Evolutionary conservation across 2,888 invertebrate genomes (phyloP).

Genomic region (Oxyteleia sp.): DNA sequence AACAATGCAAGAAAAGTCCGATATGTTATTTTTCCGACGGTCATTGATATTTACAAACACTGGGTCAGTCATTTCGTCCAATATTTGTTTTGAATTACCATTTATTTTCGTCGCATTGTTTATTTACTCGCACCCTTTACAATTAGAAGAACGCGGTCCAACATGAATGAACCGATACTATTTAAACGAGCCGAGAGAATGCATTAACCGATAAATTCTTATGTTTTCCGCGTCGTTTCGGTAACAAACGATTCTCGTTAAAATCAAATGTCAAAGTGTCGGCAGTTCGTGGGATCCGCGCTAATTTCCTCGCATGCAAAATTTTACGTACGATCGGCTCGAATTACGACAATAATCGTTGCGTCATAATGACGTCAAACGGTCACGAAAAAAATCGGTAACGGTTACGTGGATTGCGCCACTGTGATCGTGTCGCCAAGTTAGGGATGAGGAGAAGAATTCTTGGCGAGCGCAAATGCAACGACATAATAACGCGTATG

Average conservation of each 20-base stretch:
- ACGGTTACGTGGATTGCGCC: slow-evolving; percentile 52
- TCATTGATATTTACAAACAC: too few relatives aligned
- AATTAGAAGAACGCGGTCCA: neutral
- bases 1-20: too few relatives aligned
- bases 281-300: slow-evolving; percentile 55
- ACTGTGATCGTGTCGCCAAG: slow-evolving; percentile 27
- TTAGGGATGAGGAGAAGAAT: slow-evolving; percentile 5
- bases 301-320: slow-evolving; percentile 61
- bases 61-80: too few relatives aligned
- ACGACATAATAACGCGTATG: too few relatives aligned
- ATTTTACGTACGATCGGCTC: slow-evolving; percentile 56
- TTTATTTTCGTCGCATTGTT: slow-evolving; percentile 4
- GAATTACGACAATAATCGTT: slow-evolving; percentile 59
- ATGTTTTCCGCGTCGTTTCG: slow-evolving; percentile 64
- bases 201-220: slow-evolving; percentile 54
- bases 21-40: too few relatives aligned
- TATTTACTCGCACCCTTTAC: neutral
- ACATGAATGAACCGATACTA: slow-evolving; percentile 16
- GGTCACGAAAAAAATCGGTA: slow-evolving; percentile 61
- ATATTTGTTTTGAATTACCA: too few relatives aligned
- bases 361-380: slow-evolving; percentile 49
- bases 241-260: slow-evolving; percentile 55
- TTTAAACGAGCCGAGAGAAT: slow-evolving; percentile 25
- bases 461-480: too few relatives aligned
- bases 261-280: slow-evolving; percentile 63